A percentile compares a stretch with the other conserved stretches of the same genome.
These are phyloP conservation scores for Ranitomeya variabilis DNA, from an alignment of 2,113 vertebrate genomes.

Conservation along the genomic window DNA sequence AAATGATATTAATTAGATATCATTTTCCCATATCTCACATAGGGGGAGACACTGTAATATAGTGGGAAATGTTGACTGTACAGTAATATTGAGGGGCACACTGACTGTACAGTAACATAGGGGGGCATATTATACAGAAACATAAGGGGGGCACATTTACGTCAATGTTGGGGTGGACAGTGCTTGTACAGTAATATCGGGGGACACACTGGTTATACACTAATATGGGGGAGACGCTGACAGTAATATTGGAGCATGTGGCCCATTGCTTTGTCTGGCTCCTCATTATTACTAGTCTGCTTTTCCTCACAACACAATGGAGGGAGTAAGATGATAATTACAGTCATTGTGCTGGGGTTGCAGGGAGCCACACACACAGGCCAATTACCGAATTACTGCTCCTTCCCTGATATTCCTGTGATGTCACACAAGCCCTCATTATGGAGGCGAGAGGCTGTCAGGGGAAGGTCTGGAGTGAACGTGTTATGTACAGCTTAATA, in stretches of 20 bases:
- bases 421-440: background rate
- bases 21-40: too few relatives aligned
- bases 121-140: too few relatives aligned
- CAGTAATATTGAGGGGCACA: background rate
- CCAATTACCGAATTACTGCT: background rate
- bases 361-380: background rate
- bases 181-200: background rate
- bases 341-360: background rate
- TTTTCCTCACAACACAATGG: background rate
- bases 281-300: background rate
- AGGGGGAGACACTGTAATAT: too few relatives aligned
- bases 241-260: background rate
- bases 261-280: background rate
- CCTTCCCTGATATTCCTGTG: background rate
- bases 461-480: too few relatives aligned
- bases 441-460: background rate
- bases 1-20: too few relatives aligned
- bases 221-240: background rate
- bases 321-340: conserved; percentile 33
- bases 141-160: background rate
- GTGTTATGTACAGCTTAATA: too few relatives aligned
- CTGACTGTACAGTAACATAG: background rate
- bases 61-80: background rate
- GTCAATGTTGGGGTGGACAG: background rate
- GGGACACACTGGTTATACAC: background rate